These are phyloP conservation scores for Microhierax caerulescens DNA, from an alignment of 2,797 vertebrate species.

Conservation along the genomic window DNA sequence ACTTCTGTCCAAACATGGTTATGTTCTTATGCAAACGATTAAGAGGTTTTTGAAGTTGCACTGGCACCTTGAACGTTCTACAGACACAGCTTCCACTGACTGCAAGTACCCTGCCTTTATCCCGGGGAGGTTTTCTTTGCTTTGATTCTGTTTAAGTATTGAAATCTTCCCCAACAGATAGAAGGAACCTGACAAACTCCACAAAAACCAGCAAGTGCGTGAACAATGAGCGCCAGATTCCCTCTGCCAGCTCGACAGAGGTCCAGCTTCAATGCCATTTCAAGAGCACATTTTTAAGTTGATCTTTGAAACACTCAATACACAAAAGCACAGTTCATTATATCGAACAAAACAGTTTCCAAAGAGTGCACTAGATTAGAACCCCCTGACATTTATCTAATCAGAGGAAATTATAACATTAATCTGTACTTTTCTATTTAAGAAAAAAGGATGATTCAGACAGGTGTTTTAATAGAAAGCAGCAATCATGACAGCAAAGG, in stretches of 20 bases:
- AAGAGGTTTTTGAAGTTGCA: not conserved
- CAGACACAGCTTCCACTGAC: not conserved
- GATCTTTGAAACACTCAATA: not conserved
- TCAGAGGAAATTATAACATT: slow-evolving; percentile 14
- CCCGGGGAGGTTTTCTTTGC: rapidly evolving
- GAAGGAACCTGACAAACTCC: not conserved
- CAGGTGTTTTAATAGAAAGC: slow-evolving; percentile 13
- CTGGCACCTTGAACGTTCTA: not conserved
- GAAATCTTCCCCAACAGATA: not conserved
- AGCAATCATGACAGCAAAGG: not conserved
- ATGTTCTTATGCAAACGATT: not conserved
- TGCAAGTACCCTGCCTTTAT: not conserved
- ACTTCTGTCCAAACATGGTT: not conserved
- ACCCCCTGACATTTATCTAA: slow-evolving; percentile 12
- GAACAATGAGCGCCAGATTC: not conserved
- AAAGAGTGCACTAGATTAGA: not conserved
- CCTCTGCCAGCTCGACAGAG: not conserved
- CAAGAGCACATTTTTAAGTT: not conserved
- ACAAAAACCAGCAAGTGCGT: not conserved
- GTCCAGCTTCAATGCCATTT: not conserved
- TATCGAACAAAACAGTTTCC: not conserved
- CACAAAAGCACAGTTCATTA: not conserved
- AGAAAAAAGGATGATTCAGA: not conserved
- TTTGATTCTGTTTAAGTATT: rapidly evolving
- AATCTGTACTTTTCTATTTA: not conserved